Evolutionary conservation across 2,113 vertebrate genomes (phyloP).

Genomic region (Plecotus auritus): DNA sequence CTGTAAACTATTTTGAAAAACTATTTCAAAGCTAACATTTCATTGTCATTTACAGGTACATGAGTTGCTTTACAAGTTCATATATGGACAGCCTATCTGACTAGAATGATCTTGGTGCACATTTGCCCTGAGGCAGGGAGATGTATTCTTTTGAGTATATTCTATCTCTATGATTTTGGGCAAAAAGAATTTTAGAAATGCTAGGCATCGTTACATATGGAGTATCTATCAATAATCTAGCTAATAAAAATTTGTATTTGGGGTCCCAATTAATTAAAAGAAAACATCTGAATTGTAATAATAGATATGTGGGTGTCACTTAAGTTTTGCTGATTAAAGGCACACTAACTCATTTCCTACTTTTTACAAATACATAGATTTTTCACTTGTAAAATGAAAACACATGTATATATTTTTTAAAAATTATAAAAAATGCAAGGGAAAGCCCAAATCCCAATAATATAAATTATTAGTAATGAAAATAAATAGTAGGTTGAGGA

Average conservation of each 20-base stretch:
- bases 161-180: background rate
- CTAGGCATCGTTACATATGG: background rate
- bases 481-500: background rate
- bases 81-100: background rate
- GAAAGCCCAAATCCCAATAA: background rate
- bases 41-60: slow-evolving; percentile 15
- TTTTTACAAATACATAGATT: slow-evolving; percentile 15
- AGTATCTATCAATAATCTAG: slow-evolving; percentile 30
- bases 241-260: slow-evolving; percentile 7
- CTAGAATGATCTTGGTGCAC: background rate
- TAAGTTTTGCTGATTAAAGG: background rate
- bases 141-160: slow-evolving; percentile 13
- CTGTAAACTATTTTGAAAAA: slow-evolving; percentile 42
- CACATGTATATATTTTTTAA: background rate
- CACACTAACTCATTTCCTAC: background rate
- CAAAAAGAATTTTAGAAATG: slow-evolving; percentile 48
- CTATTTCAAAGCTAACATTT: slow-evolving; percentile 33
- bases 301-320: background rate
- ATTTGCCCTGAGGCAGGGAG: background rate
- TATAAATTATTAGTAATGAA: background rate
- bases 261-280: background rate
- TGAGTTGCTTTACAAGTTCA: slow-evolving; percentile 16
- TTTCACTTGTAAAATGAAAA: slow-evolving; percentile 24
- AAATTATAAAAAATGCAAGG: background rate
- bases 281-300: slow-evolving; percentile 35